A percentile compares a stretch with the other conserved stretches of the same genome.
These are phyloP conservation scores for Conus betulinus DNA, from an alignment of 1,140 invertebrate species.

Conservation along the genomic window DNA sequence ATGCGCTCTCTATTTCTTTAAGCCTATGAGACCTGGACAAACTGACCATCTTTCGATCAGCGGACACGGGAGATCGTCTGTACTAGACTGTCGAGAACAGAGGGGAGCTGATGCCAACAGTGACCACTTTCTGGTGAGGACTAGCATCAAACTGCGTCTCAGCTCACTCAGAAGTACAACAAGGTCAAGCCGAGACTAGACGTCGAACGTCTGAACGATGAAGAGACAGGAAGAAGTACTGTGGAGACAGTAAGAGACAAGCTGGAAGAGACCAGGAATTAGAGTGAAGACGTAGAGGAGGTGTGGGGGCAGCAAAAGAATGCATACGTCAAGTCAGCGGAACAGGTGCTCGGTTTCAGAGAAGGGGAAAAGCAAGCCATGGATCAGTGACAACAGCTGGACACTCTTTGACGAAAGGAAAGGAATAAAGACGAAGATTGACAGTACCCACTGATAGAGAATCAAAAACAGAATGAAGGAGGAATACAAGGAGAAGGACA, in stretches of 20 bases:
- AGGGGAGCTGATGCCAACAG: conserved; percentile 53
- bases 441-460: too few species aligned
- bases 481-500: too few species aligned
- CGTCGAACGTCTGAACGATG: neutral
- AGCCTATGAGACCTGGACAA: too few species aligned
- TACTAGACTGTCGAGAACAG: conserved; percentile 35
- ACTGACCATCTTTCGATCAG: conserved; percentile 47
- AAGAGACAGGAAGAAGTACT: neutral
- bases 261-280: neutral
- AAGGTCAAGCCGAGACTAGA: neutral
- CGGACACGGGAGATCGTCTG: neutral
- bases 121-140: conserved; percentile 47
- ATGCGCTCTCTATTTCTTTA: too few species aligned
- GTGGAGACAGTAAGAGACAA: neutral
- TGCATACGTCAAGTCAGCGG: too few species aligned
- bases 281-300: neutral
- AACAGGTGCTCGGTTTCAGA: too few species aligned
- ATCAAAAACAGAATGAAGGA: too few species aligned
- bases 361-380: too few species aligned
- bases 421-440: too few species aligned
- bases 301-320: neutral
- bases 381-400: too few species aligned
- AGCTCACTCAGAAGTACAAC: neutral
- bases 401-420: too few species aligned
- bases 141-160: conserved; percentile 32